Evolutionary conservation across 2,888 invertebrate genomes (phyloP).

Genomic region (Taenaris catops): DNA sequence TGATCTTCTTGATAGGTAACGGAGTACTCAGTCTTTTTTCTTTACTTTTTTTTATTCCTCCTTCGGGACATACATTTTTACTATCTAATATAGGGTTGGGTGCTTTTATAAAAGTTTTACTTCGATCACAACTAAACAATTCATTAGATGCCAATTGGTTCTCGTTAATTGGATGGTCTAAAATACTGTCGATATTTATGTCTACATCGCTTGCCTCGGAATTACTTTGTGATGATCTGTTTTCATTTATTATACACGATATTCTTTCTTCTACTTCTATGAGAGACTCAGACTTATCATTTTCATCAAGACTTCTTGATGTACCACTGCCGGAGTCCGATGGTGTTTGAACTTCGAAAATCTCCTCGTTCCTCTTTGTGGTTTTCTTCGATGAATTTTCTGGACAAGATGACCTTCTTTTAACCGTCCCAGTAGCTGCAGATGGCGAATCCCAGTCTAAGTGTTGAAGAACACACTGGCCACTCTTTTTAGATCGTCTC

Average conservation of each 20-base stretch:
- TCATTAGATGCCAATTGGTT: constrained; percentile 45
- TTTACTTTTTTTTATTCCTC: constrained; percentile 46
- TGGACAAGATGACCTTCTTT: constrained; percentile 80
- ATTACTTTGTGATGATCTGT: constrained; percentile 67
- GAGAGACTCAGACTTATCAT: constrained; percentile 56
- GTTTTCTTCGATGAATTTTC: constrained; percentile 46
- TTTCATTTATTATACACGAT: constrained; percentile 69
- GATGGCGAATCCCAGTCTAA: constrained; percentile 88
- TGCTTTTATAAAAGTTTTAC: constrained; percentile 58
- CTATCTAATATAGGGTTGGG: constrained; percentile 37
- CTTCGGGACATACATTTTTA: constrained; percentile 36
- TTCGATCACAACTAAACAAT: constrained; percentile 41
- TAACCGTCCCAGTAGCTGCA: constrained; percentile 85
- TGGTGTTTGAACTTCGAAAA: constrained; percentile 60
- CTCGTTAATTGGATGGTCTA: constrained; percentile 45
- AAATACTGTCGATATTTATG: constrained; percentile 56
- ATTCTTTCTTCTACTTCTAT: constrained; percentile 70
- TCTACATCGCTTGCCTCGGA: constrained; percentile 69
- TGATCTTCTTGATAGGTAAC: constrained; percentile 52
- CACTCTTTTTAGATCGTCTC: constrained; percentile 67
- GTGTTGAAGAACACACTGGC: constrained; percentile 54
- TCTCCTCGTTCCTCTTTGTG: constrained; percentile 42
- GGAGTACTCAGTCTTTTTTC: constrained; percentile 54
- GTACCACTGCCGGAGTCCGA: constrained; percentile 68
- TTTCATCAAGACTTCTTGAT: constrained; percentile 53